phyloP scores from a whole-genome alignment of 2,888 invertebrate genomes.

The Yponomeuta sedellus region DNA sequence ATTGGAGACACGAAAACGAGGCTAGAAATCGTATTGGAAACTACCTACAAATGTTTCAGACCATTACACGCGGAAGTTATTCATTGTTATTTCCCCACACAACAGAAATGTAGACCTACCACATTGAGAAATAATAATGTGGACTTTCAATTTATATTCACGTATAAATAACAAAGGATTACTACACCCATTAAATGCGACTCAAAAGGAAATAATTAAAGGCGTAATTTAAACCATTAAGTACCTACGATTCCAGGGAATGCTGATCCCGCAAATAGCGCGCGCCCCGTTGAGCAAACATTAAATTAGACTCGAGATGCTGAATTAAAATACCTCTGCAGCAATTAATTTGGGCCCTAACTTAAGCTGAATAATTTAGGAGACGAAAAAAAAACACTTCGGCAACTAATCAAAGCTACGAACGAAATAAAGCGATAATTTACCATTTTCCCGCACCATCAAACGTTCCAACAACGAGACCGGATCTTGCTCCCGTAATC shows the following conservation, averaged over 20 bases:
- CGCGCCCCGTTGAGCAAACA: background rate
- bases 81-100: background rate
- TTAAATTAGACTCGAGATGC: background rate
- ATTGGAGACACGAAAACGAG: constrained; percentile 4
- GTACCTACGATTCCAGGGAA: constrained; percentile 1
- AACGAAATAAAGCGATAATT: constrained; percentile 39
- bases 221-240: constrained; percentile 6
- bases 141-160: background rate
- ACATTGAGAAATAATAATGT: background rate
- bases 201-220: constrained; percentile 8
- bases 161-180: background rate
- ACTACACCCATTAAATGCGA: background rate
- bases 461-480: constrained; percentile 34
- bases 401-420: constrained; percentile 40
- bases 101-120: background rate
- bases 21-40: background rate
- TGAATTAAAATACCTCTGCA: constrained; percentile 1
- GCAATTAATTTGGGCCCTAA: background rate
- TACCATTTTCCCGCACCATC: constrained; percentile 68
- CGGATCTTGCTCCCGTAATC: background rate
- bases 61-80: background rate
- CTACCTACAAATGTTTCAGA: background rate
- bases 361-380: background rate
- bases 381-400: constrained; percentile 17
- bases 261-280: background rate